These are phyloP conservation scores for Chiridota heheva DNA, from an alignment of 35 echinoderm and acorn worm species.

Conservation along the genomic window DNA sequence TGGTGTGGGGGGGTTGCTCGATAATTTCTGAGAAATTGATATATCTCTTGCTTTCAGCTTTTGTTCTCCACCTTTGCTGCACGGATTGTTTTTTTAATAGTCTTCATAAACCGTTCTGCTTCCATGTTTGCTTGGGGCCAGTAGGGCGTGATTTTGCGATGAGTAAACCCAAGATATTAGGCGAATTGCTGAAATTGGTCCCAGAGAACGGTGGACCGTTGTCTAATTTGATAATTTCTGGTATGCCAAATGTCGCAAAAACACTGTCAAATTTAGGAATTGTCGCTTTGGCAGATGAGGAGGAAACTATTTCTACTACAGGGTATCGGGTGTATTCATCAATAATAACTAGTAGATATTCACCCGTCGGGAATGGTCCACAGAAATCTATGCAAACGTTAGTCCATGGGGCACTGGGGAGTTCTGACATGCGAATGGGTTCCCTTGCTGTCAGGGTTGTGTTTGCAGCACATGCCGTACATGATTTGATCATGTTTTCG, in stretches of 20 bases:
- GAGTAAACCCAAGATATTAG: slow-evolving; percentile 61
- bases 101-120: slow-evolving; percentile 70
- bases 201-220: slow-evolving; percentile 78
- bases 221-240: slow-evolving; percentile 58
- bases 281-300: slow-evolving; percentile 67
- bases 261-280: slow-evolving; percentile 63
- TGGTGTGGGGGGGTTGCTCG: slow-evolving; percentile 58
- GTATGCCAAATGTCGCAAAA: slow-evolving; percentile 68
- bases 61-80: slow-evolving; percentile 38
- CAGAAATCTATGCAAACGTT: slow-evolving; percentile 7
- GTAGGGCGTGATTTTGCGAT: slow-evolving; percentile 62
- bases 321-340: slow-evolving; percentile 59
- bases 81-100: slow-evolving; percentile 59
- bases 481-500: slow-evolving; percentile 51
- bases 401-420: slow-evolving; percentile 1
- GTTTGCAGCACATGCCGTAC: slow-evolving; percentile 60
- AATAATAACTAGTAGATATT: slow-evolving; percentile 29
- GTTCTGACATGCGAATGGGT: slow-evolving; percentile 54
- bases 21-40: slow-evolving; percentile 59
- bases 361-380: slow-evolving; percentile 26
- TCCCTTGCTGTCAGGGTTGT: slow-evolving; percentile 22
- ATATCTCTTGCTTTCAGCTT: slow-evolving; percentile 50
- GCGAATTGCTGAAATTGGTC: slow-evolving; percentile 60
- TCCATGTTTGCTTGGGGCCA: slow-evolving; percentile 73
- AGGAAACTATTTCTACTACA: slow-evolving; percentile 65